Conservation (phyloP, 1,140 invertebrate species). For the Philotrypesis tridentata region DNA sequence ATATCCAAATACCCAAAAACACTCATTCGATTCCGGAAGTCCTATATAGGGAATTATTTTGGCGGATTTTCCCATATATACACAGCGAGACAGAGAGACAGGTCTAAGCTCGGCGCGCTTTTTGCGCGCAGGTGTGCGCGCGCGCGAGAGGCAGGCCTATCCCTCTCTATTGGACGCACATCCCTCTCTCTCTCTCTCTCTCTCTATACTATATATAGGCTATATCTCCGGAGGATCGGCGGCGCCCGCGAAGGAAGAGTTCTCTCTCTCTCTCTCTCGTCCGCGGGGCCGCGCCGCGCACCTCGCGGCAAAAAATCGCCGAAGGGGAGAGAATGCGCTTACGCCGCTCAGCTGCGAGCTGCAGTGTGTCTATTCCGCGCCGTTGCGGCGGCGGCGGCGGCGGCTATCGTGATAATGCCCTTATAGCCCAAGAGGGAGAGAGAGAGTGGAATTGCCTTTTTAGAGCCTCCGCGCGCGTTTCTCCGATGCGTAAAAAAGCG, state of each 20-base stretch:
- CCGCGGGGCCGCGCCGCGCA: no score
- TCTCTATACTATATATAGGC: neutral
- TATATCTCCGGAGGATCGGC: neutral
- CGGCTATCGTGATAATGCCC: constrained; percentile 23
- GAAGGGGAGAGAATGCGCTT: neutral
- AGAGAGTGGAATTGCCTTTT: constrained; percentile 35
- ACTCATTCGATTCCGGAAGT: no score
- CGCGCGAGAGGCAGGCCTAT: no score
- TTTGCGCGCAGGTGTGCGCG: constrained; percentile 1
- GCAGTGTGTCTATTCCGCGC: neutral
- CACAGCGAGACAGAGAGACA: constrained; percentile 1
- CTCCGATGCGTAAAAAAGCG: neutral
- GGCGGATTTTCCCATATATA: no score
- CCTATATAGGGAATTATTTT: no score
- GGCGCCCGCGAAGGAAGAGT: neutral
- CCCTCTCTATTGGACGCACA: no score
- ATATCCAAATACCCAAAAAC: no score
- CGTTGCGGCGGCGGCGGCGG: no score
- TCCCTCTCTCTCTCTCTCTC: no score
- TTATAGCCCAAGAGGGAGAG: no score
- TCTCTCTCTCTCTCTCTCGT: no score
- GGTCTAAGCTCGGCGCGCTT: neutral
- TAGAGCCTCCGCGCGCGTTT: neutral
- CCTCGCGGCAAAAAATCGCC: neutral
- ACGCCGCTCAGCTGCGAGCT: no score